Conservation (phyloP, 2,888 invertebrate genomes). For the Neoitamus cyanurus region DNA sequence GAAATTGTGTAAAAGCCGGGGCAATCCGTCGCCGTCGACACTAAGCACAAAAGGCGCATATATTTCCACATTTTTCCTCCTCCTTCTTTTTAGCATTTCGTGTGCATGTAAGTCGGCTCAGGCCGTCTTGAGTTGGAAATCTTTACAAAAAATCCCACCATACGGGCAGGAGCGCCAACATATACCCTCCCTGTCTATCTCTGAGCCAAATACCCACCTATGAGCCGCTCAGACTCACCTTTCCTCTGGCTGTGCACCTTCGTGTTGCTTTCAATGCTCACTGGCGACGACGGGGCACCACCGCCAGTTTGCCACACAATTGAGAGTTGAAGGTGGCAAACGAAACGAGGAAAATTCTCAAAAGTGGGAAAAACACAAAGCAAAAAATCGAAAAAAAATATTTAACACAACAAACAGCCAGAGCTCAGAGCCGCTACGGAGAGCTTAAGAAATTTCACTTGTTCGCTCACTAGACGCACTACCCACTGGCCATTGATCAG, state of each 20-base stretch:
- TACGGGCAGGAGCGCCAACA: no score
- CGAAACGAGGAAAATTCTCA: background rate
- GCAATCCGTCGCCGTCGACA: background rate
- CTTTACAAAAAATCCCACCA: background rate
- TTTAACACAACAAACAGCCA: background rate
- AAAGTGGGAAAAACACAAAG: background rate
- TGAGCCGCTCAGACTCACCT: no score
- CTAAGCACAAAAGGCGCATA: background rate
- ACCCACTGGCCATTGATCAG: no score
- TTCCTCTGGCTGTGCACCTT: background rate
- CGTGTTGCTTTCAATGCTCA: no score
- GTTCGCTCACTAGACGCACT: no score
- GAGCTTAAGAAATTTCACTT: background rate
- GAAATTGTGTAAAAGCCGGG: background rate
- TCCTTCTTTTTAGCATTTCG: background rate
- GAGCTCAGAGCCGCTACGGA: no score
- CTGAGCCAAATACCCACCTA: background rate
- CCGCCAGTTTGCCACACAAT: background rate
- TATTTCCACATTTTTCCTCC: background rate
- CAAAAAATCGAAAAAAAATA: background rate
- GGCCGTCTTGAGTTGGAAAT: background rate
- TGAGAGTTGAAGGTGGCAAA: background rate
- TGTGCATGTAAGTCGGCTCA: background rate
- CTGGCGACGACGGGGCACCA: background rate
- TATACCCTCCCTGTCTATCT: background rate